Conservation (phyloP, 2,113 vertebrate species). For the Corythaixoides concolor region DNA sequence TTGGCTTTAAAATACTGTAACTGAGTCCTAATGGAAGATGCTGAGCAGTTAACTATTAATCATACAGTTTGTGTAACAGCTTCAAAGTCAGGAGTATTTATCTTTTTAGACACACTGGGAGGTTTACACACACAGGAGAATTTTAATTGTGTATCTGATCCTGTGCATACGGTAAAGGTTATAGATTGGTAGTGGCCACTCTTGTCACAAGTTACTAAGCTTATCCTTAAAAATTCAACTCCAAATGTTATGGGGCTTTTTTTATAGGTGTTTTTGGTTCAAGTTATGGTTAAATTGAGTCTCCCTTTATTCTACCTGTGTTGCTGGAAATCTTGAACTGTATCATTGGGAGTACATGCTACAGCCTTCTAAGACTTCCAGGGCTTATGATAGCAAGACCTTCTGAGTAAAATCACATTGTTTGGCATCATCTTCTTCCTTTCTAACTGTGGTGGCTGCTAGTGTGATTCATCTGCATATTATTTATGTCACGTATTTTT, state of each 20-base stretch:
- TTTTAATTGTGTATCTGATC: not conserved
- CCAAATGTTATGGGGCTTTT: not conserved
- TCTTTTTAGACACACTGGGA: not conserved
- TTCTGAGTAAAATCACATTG: not conserved
- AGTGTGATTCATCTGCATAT: not conserved
- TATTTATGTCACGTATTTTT: not conserved
- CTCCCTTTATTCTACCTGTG: not conserved
- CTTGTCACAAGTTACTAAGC: not conserved
- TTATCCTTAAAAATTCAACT: not conserved
- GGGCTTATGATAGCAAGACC: not conserved
- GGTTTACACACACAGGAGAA: not conserved
- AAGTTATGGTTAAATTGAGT: not conserved
- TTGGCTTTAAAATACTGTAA: not conserved
- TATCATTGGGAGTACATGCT: not conserved
- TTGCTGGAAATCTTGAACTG: not conserved
- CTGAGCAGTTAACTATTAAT: not conserved
- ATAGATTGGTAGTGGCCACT: not conserved
- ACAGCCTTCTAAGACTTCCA: not conserved
- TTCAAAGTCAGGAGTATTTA: not conserved
- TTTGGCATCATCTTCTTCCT: not conserved
- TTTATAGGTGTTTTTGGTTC: not conserved
- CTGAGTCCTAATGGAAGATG: not conserved
- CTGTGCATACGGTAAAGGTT: not conserved
- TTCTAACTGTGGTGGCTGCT: not conserved
- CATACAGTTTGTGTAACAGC: not conserved